Conservation (phyloP, 2,113 vertebrate species). For the Lota lota region DNA sequence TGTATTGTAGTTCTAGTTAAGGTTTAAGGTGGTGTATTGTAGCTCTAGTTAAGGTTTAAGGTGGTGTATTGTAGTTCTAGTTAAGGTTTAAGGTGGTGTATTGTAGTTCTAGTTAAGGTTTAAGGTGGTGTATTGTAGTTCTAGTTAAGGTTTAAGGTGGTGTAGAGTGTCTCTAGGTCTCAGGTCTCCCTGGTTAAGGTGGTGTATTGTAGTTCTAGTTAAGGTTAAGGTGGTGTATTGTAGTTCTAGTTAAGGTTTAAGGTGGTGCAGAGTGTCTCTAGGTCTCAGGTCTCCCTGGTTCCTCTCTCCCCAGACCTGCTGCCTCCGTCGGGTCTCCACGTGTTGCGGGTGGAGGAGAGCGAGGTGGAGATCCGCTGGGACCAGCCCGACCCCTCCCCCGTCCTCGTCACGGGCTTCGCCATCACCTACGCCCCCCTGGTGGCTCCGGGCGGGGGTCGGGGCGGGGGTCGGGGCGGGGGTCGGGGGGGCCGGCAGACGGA, state of each 20-base stretch:
- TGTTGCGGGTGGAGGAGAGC: constrained; percentile 88
- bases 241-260: too few species aligned
- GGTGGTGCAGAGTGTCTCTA: too few species aligned
- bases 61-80: too few species aligned
- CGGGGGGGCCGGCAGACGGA: constrained; percentile 84
- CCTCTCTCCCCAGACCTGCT: constrained; percentile 82
- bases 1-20: too few species aligned
- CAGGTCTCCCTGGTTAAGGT: background rate
- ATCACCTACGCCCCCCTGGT: constrained; percentile 83
- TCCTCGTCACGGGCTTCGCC: constrained; percentile 86
- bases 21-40: background rate
- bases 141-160: too few species aligned
- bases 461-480: constrained; percentile 68
- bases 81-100: background rate
- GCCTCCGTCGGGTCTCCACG: constrained; percentile 89
- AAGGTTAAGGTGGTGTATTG: background rate
- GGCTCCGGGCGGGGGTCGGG: constrained; percentile 55
- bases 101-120: background rate
- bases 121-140: background rate
- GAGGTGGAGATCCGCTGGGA: constrained; percentile 93
- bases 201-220: background rate
- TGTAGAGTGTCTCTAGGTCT: too few species aligned
- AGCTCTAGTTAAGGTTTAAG: too few species aligned
- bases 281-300: background rate
- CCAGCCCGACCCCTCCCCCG: constrained; percentile 76